phyloP scores from a whole-genome alignment of 2,888 invertebrate species.

The Orthosia gracilis region DNA sequence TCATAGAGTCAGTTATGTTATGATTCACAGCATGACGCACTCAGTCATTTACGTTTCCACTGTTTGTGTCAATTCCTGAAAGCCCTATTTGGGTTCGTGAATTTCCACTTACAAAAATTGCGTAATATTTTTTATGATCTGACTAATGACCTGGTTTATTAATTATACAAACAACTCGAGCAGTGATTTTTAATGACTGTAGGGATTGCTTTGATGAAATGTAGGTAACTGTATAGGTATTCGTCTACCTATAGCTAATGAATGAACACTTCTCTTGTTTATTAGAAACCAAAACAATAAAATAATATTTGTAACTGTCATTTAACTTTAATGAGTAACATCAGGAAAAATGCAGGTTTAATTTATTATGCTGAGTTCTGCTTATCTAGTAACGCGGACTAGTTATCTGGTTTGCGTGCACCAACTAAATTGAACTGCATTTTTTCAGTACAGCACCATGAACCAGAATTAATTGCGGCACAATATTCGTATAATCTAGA shows the following conservation, averaged over 20 bases:
- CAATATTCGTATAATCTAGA: background rate
- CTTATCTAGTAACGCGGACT: background rate
- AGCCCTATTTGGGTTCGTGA: slow-evolving; percentile 51
- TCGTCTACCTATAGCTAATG: background rate
- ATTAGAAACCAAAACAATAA: background rate
- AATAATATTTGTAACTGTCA: background rate
- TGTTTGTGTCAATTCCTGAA: slow-evolving; percentile 56
- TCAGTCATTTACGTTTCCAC: slow-evolving; percentile 50
- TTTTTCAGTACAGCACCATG: background rate
- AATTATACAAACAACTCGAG: slow-evolving; percentile 32
- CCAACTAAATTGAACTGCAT: background rate
- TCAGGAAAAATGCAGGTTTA: background rate
- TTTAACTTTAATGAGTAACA: background rate
- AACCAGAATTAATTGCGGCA: background rate
- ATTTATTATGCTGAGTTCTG: background rate
- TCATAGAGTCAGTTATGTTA: slow-evolving; percentile 38
- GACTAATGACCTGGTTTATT: slow-evolving; percentile 33
- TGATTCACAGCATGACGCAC: slow-evolving; percentile 51
- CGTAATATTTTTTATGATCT: slow-evolving; percentile 58
- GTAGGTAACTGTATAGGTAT: background rate
- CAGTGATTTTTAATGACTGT: slow-evolving; percentile 19
- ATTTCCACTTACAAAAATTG: slow-evolving; percentile 59
- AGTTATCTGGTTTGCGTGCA: background rate
- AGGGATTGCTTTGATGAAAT: slow-evolving; percentile 1
- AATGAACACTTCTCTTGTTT: background rate